Base-by-base conservation (phyloP, 1,140 invertebrate species). In the Diorhabda carinulata region DNA sequence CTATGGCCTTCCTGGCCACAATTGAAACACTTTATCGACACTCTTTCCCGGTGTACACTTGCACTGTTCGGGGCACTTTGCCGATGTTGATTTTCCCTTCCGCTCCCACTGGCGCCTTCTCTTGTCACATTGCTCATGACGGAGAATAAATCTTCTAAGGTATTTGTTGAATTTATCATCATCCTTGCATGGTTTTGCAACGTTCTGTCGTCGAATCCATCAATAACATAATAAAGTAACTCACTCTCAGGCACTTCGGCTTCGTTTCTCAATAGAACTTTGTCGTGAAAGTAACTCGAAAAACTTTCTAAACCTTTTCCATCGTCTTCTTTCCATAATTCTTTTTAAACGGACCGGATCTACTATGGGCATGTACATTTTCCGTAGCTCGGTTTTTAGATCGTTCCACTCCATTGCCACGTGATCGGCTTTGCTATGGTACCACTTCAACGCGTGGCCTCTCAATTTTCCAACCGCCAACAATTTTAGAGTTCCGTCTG, bases 211-310 rank as follows among this genome's bases (percentile, higher is more conserved):
- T 68, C 64, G 58, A 79, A 75, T 5, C 78, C 78, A 69, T 80
- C 78, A 8, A 79, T 73, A 3, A 78, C 25, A 25, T 78, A 78
- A 41, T 78, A 73, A 3, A 79, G 70, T 43, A 77, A 57, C 5
- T 78, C 78, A 3, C 65, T 57, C 43, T 74, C 72, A 2, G 67
- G 45, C 3, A 79, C 61, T 9, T 67, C 67, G 7, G 78, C 63
- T 44, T 70, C 47, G 52, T 78, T 78, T 7, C 66, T 74, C 6
- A 78, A 61, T 2, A 77, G 68, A 7, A 78, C 62, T 59, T 79
- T 78, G 4, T 75, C 77, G 43, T 76, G 74, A 43, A 62, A 77
- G 64, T 79, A 78, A 40, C 69, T 67, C 3, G 67, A 25, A 62
- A 78, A 78, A 7, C 61, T 61, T 44, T 78, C 75, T n/a, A 25